Base-by-base conservation (phyloP, 2,888 invertebrate species). In the Xanthorhoe designata region DNA sequence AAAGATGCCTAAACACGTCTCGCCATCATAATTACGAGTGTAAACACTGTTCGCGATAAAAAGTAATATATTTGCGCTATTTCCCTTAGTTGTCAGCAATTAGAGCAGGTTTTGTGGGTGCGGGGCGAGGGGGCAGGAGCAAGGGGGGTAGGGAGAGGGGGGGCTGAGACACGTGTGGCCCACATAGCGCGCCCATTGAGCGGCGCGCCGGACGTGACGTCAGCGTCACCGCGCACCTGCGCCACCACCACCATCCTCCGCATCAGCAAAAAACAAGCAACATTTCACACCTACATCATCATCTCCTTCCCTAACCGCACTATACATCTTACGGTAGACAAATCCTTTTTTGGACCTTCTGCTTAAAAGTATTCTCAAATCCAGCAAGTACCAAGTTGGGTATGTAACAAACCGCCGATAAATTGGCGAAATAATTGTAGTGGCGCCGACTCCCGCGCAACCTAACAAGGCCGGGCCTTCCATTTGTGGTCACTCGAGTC, bases 81-180 rank as follows among this genome's bases (percentile, higher is more conserved):
- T 92, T 91, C 90, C 89, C 89, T 89, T 91, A 91, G 88, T 88
- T 87, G 88, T 88, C 86, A 86, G 90, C 88, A 89, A 91, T 91
- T 91, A 90, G 87, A 88, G 81, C 88, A 84, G 80, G 77, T 84
- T 84, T 83, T 77, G 84, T 82, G 78, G 79, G 81, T 83, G 83
- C 77, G 83, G 77, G 80, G 75, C 64, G 71, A 15, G 61, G 72
- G 68, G 65, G 56, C 57, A 35, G 49, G 47, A 67, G 68, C 70
- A 35, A 10, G 35, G 35, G 7, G 35, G 9, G 66, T 77, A 73
- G 78, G 76, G 80, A 24, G 65, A 78, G 73, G 78, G 76, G 80
- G 73, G 73, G 77, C 77, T 79, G 90, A 88, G 92, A 92, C 92
- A 92, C 91, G 92, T 92, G 91, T 84, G 91, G 90, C 89, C 91